Percentiles rank a stretch among this genome's conserved stretches.
Conservation (phyloP, 2,888 invertebrate species). For the Seladonia tumulorum region DNA sequence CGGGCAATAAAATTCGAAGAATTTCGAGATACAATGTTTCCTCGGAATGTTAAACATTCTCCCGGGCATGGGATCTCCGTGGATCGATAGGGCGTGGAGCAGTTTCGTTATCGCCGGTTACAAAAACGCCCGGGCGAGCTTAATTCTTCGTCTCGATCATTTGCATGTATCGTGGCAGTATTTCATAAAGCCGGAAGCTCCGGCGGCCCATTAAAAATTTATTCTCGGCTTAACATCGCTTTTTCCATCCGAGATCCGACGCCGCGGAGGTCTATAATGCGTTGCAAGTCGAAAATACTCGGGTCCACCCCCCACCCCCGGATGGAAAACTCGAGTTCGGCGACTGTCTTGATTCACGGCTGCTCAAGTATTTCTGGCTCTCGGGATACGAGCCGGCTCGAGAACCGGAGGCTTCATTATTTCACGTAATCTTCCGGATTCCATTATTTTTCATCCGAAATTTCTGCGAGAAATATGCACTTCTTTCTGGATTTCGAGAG, state of each 20-base stretch:
- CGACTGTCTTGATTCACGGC: slow-evolving; percentile 34
- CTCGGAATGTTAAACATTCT: not conserved
- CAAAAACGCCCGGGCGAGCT: slow-evolving; percentile 20
- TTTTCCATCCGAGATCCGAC: slow-evolving; percentile 45
- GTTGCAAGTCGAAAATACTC: slow-evolving; percentile 59
- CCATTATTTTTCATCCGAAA: slow-evolving; percentile 1
- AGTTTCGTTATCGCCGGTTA: slow-evolving; percentile 29
- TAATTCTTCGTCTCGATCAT: slow-evolving; percentile 58
- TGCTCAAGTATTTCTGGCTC: slow-evolving; percentile 12
- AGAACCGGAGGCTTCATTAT: slow-evolving; percentile 1
- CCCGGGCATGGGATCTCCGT: not conserved
- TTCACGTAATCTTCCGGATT: slow-evolving; percentile 4
- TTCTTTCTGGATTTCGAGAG: not conserved
- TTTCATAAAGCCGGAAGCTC: slow-evolving; percentile 52
- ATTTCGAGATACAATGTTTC: not conserved
- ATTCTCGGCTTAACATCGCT: slow-evolving; percentile 65
- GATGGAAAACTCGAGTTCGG: slow-evolving; percentile 45
- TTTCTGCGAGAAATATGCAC: not conserved
- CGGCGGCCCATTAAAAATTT: slow-evolving; percentile 67
- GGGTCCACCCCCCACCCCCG: slow-evolving; percentile 14
- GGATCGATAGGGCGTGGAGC: slow-evolving; percentile 18
- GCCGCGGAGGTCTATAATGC: slow-evolving; percentile 52
- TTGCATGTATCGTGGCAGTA: slow-evolving; percentile 62
- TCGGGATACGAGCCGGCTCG: not conserved
- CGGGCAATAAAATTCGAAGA: not conserved